phyloP scores from a whole-genome alignment of 2,888 invertebrate species.

The Napeogenes inachia region DNA sequence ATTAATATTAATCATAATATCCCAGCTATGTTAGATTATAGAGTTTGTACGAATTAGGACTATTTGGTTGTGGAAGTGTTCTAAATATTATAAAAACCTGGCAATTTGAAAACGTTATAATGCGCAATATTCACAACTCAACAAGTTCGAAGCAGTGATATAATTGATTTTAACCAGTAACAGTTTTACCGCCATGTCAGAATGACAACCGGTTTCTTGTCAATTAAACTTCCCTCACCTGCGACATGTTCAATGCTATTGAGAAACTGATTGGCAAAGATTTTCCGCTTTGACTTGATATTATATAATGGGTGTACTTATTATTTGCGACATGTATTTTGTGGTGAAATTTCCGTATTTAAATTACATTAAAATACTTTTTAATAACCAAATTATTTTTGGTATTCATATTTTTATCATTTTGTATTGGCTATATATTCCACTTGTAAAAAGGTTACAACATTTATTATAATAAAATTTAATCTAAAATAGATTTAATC shows the following conservation, averaged over 20 bases:
- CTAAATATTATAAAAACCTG: too few species aligned
- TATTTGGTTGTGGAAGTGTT: too few species aligned
- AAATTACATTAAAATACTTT: neutral
- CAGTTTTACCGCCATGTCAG: slow-evolving; percentile 39
- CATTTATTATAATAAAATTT: too few species aligned
- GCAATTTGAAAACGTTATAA: slow-evolving; percentile 12
- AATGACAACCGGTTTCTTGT: slow-evolving; percentile 29
- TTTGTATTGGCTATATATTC: too few species aligned
- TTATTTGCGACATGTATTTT: slow-evolving; percentile 1
- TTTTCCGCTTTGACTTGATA: neutral
- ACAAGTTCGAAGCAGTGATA: slow-evolving; percentile 26
- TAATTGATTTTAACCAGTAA: slow-evolving; percentile 40
- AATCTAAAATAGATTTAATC: too few species aligned
- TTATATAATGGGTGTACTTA: neutral
- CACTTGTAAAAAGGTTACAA: too few species aligned
- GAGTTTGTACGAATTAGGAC: too few species aligned
- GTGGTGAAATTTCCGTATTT: neutral
- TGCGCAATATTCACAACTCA: slow-evolving; percentile 16
- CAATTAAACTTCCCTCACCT: slow-evolving; percentile 32
- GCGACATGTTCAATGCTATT: slow-evolving; percentile 20
- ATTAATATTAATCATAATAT: too few species aligned
- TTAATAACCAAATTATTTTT: too few species aligned
- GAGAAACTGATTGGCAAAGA: slow-evolving; percentile 3
- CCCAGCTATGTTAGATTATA: too few species aligned
- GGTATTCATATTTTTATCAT: too few species aligned